A percentile compares a stretch with the other conserved stretches of the same genome.
phyloP scores from a whole-genome alignment of 1,140 invertebrate genomes.

The Lepidurus couesii region DNA sequence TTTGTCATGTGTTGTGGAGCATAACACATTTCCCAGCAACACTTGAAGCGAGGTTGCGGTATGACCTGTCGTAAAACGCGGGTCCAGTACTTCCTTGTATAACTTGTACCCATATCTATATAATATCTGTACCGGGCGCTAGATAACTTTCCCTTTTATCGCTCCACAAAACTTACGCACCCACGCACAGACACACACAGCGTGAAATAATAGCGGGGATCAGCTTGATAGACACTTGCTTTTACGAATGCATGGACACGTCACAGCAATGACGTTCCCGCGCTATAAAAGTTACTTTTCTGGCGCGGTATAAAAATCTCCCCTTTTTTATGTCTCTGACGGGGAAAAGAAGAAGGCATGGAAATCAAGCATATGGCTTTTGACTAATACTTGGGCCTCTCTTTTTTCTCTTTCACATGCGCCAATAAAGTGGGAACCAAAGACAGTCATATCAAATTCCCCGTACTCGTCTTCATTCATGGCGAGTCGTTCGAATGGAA shows the following conservation, averaged over 20 bases:
- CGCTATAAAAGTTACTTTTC: neutral
- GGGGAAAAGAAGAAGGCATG: neutral
- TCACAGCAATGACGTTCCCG: neutral
- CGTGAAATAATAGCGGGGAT: no score
- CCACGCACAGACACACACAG: no score
- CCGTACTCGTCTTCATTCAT: constrained; percentile 84
- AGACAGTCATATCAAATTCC: constrained; percentile 42
- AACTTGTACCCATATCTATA: no score
- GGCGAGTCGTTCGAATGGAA: constrained; percentile 90
- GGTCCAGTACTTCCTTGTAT: no score
- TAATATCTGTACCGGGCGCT: no score
- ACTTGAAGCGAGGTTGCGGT: no score
- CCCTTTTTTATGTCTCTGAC: neutral
- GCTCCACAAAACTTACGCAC: no score
- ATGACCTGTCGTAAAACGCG: no score
- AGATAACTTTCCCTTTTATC: no score
- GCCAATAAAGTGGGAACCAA: constrained; percentile 31
- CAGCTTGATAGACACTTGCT: neutral
- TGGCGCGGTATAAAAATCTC: no score
- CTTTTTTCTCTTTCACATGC: neutral
- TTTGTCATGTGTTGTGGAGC: no score
- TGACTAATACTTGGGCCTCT: neutral
- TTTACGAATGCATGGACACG: neutral
- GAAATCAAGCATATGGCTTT: neutral
- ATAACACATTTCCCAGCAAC: no score